Conservation (phyloP, 2,888 invertebrate genomes). For the Hemithea aestivaria region DNA sequence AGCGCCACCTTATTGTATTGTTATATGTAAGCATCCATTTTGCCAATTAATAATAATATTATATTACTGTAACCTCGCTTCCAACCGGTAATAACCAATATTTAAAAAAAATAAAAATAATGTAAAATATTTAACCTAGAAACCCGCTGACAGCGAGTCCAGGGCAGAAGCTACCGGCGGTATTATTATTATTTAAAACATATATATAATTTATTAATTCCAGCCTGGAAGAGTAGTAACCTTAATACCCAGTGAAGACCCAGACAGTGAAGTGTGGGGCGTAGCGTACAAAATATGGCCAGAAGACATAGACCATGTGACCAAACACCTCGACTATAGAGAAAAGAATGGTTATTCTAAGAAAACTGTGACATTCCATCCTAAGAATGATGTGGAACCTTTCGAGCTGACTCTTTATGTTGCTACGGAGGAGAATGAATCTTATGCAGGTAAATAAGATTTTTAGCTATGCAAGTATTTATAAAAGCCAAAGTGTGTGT, state of each 20-base stretch:
- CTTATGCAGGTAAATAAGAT: constrained; percentile 78
- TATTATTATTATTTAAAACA: neutral
- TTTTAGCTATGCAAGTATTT: too few species aligned
- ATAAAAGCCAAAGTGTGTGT: too few species aligned
- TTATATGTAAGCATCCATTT: too few species aligned
- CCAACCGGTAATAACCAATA: too few species aligned
- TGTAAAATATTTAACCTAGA: too few species aligned
- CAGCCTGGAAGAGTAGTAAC: constrained; percentile 96
- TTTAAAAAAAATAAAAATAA: too few species aligned
- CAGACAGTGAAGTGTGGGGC: constrained; percentile 89
- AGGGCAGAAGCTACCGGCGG: too few species aligned
- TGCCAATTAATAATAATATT: too few species aligned
- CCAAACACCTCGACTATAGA: constrained; percentile 90
- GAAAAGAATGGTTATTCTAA: constrained; percentile 96
- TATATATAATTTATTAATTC: constrained; percentile 22
- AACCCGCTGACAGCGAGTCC: too few species aligned
- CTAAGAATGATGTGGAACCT: constrained; percentile 74
- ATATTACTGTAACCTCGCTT: too few species aligned
- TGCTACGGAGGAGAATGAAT: constrained; percentile 88
- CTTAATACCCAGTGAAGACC: constrained; percentile 81
- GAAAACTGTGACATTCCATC: constrained; percentile 85
- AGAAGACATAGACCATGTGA: constrained; percentile 83
- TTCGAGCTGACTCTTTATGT: constrained; percentile 89
- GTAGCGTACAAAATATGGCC: constrained; percentile 92
- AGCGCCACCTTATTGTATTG: too few species aligned